A percentile compares a stretch with the other conserved stretches of the same genome.
Conservation (phyloP, 2,888 invertebrate genomes). For the Zaprionus bogoriensis region DNA sequence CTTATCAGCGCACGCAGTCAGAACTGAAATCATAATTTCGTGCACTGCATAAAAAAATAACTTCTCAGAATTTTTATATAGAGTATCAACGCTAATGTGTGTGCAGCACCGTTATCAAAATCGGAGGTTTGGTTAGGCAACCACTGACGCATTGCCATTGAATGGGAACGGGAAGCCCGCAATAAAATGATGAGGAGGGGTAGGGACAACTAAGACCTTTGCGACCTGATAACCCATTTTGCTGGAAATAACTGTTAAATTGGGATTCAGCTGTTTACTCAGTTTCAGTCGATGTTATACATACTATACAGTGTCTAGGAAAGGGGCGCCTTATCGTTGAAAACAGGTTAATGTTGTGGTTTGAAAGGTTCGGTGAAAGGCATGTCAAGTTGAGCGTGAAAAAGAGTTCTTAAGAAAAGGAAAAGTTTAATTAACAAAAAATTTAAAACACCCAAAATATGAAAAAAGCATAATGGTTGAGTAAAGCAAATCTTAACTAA, state of each 20-base stretch:
- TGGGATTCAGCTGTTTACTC: background rate
- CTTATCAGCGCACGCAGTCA: slow-evolving; percentile 49
- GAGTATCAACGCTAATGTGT: background rate
- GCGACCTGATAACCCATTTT: slow-evolving; percentile 59
- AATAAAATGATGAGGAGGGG: background rate
- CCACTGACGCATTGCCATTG: slow-evolving; percentile 27
- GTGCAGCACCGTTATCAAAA: slow-evolving; percentile 30
- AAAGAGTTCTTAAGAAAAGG: background rate
- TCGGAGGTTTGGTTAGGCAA: slow-evolving; percentile 16
- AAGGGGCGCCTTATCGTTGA: background rate
- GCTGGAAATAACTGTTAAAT: slow-evolving; percentile 15
- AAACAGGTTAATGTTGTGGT: slow-evolving; percentile 9
- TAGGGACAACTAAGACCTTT: slow-evolving; percentile 8
- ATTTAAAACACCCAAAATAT: too few species aligned
- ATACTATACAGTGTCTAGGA: background rate
- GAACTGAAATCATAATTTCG: slow-evolving; percentile 8
- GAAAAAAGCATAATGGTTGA: too few species aligned
- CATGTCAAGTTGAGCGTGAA: background rate
- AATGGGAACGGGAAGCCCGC: slow-evolving; percentile 1
- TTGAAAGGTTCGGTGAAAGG: background rate
- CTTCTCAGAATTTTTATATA: slow-evolving; percentile 28
- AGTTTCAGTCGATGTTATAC: slow-evolving; percentile 4
- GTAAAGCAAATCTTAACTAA: too few species aligned
- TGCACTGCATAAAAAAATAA: slow-evolving; percentile 10
- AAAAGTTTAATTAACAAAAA: background rate